A percentile compares a stretch with the other conserved stretches of the same genome.
phyloP scores from a whole-genome alignment of 30 jellyfish, hydroid and myxozoan species.

The Clytia hemisphaerica region DNA sequence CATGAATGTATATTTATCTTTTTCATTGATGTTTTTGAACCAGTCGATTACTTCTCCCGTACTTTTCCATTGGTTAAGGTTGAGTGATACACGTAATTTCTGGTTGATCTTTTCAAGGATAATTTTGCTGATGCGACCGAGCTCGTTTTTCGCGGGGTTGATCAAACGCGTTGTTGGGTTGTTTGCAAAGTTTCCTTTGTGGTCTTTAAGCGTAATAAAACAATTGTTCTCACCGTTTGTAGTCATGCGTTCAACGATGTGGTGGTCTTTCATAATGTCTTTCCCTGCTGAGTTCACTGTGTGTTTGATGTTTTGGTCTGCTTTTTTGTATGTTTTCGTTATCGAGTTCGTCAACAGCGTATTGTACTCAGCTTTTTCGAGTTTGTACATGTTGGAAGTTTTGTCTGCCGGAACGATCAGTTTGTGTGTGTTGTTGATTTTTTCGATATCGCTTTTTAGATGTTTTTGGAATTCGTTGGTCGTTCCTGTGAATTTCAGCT shows the following conservation, averaged over 20 bases:
- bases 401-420: slow-evolving; percentile 32
- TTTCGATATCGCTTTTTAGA: slow-evolving; percentile 23
- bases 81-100: too few relatives aligned
- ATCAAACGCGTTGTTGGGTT: not conserved
- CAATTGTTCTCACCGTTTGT: slow-evolving; percentile 25
- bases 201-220: slow-evolving; percentile 40
- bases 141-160: too few relatives aligned
- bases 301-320: not conserved
- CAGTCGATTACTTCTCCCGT: too few relatives aligned
- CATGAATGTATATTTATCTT: too few relatives aligned
- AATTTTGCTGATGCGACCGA: too few relatives aligned
- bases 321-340: slow-evolving; percentile 24
- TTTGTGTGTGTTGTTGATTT: slow-evolving; percentile 17
- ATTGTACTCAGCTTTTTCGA: not conserved
- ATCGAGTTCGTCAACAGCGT: slow-evolving; percentile 14
- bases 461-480: slow-evolving; percentile 5
- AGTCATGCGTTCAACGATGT: slow-evolving; percentile 16
- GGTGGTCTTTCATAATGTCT: slow-evolving; percentile 15
- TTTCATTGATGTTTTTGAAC: too few relatives aligned
- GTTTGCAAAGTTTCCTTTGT: slow-evolving; percentile 31
- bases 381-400: slow-evolving; percentile 21
- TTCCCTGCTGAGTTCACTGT: slow-evolving; percentile 8
- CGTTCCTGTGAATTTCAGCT: slow-evolving; percentile 10
- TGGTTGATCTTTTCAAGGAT: slow-evolving; percentile 31
- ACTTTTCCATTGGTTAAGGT: too few relatives aligned